Percentiles rank a stretch among this genome's conserved stretches.
Conservation (phyloP, 1,140 invertebrate genomes). For the Lordiphosa clarofinis region DNA sequence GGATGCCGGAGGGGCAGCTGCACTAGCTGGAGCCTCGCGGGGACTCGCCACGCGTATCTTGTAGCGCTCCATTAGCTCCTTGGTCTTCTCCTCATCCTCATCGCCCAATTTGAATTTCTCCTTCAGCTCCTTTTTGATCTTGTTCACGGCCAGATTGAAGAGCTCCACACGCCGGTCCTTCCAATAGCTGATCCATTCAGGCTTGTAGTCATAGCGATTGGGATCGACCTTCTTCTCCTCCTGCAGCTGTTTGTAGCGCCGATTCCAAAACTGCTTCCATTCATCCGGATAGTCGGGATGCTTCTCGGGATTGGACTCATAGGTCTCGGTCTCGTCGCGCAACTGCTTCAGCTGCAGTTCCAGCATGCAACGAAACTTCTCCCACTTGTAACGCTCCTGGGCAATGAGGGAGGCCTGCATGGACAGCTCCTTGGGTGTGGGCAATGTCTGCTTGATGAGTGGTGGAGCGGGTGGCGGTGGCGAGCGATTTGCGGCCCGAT, state of each 20-base stretch:
- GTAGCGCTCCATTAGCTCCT: slow-evolving; percentile 68
- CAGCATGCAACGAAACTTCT: slow-evolving; percentile 80
- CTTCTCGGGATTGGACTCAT: slow-evolving; percentile 91
- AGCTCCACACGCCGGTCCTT: slow-evolving; percentile 88
- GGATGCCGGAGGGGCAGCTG: neutral
- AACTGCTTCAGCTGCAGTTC: slow-evolving; percentile 80
- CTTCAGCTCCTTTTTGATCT: slow-evolving; percentile 81
- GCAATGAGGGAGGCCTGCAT: slow-evolving; percentile 68
- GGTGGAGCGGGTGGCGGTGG: slow-evolving; percentile 19
- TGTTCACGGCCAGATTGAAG: slow-evolving; percentile 81
- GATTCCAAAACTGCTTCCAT: slow-evolving; percentile 92
- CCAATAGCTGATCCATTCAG: slow-evolving; percentile 92
- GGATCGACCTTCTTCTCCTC: slow-evolving; percentile 87
- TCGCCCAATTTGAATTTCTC: slow-evolving; percentile 81
- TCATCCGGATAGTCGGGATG: slow-evolving; percentile 91
- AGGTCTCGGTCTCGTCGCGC: slow-evolving; percentile 84
- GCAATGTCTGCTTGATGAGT: slow-evolving; percentile 32
- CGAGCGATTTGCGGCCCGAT: slow-evolving; percentile 51
- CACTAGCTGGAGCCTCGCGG: neutral
- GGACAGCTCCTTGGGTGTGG: slow-evolving; percentile 72
- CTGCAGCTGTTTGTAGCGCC: slow-evolving; percentile 89
- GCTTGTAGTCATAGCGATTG: slow-evolving; percentile 89
- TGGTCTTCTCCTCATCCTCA: slow-evolving; percentile 69
- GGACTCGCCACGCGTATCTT: slow-evolving; percentile 54
- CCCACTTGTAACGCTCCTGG: slow-evolving; percentile 82